These are phyloP conservation scores for Scolopax bukidnonensis DNA, from an alignment of 2,797 vertebrate species.

Conservation along the genomic window DNA sequence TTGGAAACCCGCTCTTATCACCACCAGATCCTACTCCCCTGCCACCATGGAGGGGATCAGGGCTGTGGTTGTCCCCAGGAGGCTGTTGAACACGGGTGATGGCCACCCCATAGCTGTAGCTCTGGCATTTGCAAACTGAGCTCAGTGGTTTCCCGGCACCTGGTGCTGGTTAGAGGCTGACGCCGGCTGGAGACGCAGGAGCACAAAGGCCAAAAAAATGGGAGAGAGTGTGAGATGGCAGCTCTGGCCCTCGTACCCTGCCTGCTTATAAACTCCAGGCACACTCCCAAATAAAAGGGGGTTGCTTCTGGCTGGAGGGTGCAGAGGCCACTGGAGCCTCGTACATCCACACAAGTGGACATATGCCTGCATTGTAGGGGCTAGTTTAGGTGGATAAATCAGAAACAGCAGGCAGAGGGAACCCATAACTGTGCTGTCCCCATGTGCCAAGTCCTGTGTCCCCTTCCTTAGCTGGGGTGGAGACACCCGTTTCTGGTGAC, in stretches of 20 bases:
- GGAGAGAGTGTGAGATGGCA: background rate
- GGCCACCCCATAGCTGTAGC: background rate
- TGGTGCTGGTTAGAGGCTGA: background rate
- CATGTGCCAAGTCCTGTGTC: background rate
- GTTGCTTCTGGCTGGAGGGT: background rate
- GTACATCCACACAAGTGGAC: fast-evolving
- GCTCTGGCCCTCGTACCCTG: background rate
- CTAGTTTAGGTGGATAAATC: background rate
- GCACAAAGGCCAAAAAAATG: background rate
- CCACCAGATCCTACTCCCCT: background rate
- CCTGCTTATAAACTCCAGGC: background rate
- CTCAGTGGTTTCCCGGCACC: background rate
- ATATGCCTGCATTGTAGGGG: background rate
- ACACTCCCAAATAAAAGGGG: background rate
- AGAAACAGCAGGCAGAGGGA: background rate
- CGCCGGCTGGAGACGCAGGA: fast-evolving
- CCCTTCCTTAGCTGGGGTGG: background rate
- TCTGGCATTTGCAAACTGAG: background rate
- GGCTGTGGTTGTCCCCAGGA: background rate
- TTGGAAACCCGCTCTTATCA: background rate
- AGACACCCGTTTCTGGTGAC: background rate
- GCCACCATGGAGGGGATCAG: background rate
- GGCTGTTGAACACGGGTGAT: background rate
- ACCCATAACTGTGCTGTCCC: background rate
- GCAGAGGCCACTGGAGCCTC: background rate